Percentiles rank a stretch among this genome's conserved stretches.
These are phyloP conservation scores for Atta colombica DNA, from an alignment of 1,140 invertebrate species.

Conservation along the genomic window DNA sequence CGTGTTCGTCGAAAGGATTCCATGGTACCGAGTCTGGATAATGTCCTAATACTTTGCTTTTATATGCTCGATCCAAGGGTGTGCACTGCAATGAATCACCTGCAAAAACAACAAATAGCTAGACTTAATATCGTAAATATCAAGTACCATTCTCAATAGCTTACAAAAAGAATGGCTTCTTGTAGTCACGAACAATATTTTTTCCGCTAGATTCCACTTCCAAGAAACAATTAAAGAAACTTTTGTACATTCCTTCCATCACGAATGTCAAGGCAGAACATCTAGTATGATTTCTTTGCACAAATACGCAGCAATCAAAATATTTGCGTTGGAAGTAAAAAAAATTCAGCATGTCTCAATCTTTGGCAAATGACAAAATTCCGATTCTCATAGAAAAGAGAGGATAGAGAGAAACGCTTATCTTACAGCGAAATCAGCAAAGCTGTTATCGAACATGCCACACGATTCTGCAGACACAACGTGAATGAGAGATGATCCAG, in stretches of 20 bases:
- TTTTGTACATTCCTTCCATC: not conserved
- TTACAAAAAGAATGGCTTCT: not conserved
- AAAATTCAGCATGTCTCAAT: constrained; percentile 35
- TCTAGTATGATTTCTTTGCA: not conserved
- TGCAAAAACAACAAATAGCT: constrained; percentile 83
- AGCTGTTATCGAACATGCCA: constrained; percentile 78
- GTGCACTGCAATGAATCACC: constrained; percentile 95
- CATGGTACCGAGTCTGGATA: constrained; percentile 96
- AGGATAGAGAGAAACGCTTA: constrained; percentile 50
- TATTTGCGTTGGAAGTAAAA: not conserved
- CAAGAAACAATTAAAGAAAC: not conserved
- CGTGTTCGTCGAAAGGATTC: constrained; percentile 98
- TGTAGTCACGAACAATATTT: not conserved
- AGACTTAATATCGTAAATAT: constrained; percentile 18
- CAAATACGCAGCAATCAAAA: constrained; percentile 5
- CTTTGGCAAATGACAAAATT: constrained; percentile 14
- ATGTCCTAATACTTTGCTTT: constrained; percentile 96
- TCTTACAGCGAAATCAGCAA: constrained; percentile 74
- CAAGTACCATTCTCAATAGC: not conserved
- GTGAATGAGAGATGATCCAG: constrained; percentile 74
- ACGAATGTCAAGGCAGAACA: not conserved
- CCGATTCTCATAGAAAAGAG: constrained; percentile 40
- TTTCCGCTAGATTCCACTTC: not conserved
- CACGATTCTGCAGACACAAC: constrained; percentile 65
- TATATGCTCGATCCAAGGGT: constrained; percentile 97